These are phyloP conservation scores for Eudasyphora cyanicolor DNA, from an alignment of 2,888 invertebrate species.

Conservation along the genomic window DNA sequence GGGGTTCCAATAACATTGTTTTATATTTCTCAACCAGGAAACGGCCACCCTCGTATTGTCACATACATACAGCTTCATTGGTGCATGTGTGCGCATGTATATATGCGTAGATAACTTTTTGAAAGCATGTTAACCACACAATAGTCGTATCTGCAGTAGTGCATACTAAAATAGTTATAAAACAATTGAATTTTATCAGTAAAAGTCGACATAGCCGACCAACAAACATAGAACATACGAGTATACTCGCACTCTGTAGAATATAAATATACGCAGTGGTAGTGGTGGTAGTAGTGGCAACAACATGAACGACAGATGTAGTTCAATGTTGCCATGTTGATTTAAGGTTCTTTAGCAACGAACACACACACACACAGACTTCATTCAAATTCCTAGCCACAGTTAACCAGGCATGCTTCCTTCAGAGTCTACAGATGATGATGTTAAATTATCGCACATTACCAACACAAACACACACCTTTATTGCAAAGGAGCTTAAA, in stretches of 20 bases:
- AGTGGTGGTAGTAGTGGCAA: neutral
- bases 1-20: too few relatives aligned
- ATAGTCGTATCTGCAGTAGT: slow-evolving; percentile 44
- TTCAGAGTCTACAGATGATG: slow-evolving; percentile 34
- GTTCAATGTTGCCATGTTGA: slow-evolving; percentile 47
- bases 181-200: slow-evolving; percentile 60
- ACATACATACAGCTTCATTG: neutral
- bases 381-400: neutral
- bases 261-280: neutral
- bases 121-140: slow-evolving; percentile 56
- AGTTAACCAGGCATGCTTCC: neutral
- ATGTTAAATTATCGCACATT: slow-evolving; percentile 44
- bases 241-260: slow-evolving; percentile 11
- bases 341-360: slow-evolving; percentile 20
- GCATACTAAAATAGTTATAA: slow-evolving; percentile 57
- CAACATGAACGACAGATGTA: slow-evolving; percentile 5
- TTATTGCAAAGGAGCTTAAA: neutral
- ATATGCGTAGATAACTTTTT: slow-evolving; percentile 3
- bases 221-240: slow-evolving; percentile 17
- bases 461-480: slow-evolving; percentile 31
- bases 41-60: neutral
- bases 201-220: slow-evolving; percentile 39
- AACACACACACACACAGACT: neutral
- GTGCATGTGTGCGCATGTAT: neutral
- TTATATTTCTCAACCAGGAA: too few relatives aligned